Base-by-base conservation (phyloP, 2,888 invertebrate genomes). In the Lithodes maja region DNA sequence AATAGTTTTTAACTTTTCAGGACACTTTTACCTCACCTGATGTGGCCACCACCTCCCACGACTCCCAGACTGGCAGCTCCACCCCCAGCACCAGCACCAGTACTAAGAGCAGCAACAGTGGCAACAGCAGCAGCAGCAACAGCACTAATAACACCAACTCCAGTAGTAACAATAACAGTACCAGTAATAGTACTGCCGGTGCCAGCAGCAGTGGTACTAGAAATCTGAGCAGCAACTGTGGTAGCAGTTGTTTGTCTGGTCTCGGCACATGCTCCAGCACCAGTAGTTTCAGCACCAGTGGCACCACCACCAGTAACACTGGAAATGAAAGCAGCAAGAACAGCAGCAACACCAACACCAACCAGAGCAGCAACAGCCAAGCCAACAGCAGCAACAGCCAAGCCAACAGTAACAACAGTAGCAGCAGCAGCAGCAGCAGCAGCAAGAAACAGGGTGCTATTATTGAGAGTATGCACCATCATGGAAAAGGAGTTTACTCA, bases 401-500 rank as follows among this genome's bases (percentile, higher is more conserved):
- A 77, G 78, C 17, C 52, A 71, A 61, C 54, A 81, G 77, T n/a
- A 87, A 75, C 52, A 71, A 61, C 84, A 78, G 55, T 74, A 53
- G 77, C 61, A 69, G 55, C 80, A 84, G 69, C 71, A 77, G 83
- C 69, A 83, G 77, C 52, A 75, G 55, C 17, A 79, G 85, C 17
- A 61, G 52, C 83, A 88, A 85, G 87, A 87, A 90, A 75, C 95
- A 95, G 82, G 97, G 97, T 68, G 97, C 97, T 93, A 97, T 97
- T 93, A 97, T 97, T 93, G 97, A 97, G 93, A 97, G 97, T 93
- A 97, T 98, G 97, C 96, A 97, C 94, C 98, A 98, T 93, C 97
- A 98, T 93, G 97, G 98, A 92, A 97, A 97, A 94, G 98, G 98
- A 93, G 97, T 98, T 92, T 99, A 98, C 94, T 98, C 98, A 15